A percentile compares a stretch with the other conserved stretches of the same genome.
Conservation (phyloP, 2,797 vertebrate genomes). For the Pyrocephalus nanus region DNA sequence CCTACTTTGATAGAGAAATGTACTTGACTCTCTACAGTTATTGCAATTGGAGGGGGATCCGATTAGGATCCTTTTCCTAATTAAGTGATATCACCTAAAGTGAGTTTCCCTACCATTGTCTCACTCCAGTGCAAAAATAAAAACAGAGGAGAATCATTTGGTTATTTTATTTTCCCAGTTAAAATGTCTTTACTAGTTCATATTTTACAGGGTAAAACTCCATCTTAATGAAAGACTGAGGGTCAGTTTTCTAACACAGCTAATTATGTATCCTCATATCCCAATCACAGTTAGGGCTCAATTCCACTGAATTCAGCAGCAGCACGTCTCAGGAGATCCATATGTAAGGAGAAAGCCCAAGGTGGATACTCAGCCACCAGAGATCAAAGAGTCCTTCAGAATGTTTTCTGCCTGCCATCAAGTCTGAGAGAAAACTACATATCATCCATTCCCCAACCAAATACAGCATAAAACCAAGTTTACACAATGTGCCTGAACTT, state of each 20-base stretch:
- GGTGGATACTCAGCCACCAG: not conserved
- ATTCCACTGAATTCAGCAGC: conserved; percentile 12
- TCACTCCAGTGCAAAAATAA: conserved; percentile 75
- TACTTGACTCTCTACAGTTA: conserved; percentile 81
- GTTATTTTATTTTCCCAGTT: conserved; percentile 77
- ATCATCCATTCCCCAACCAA: not conserved
- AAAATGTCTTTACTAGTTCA: conserved; percentile 73
- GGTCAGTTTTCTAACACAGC: conserved; percentile 62
- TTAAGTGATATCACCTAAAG: conserved; percentile 81
- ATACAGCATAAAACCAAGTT: not conserved
- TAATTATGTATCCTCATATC: conserved; percentile 54
- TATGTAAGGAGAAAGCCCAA: not conserved
- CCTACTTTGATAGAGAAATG: conserved; percentile 74
- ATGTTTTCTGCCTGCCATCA: not conserved
- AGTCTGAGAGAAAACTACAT: not conserved
- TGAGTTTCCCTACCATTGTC: conserved; percentile 78
- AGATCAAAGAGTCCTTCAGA: not conserved
- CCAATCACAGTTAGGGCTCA: conserved; percentile 43
- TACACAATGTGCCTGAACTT: not conserved
- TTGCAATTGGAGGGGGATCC: conserved; percentile 78
- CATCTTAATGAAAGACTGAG: conserved; percentile 72
- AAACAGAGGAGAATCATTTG: conserved; percentile 76
- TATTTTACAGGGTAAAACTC: conserved; percentile 68
- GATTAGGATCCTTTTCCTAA: conserved; percentile 82
- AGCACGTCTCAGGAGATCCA: not conserved